A percentile compares a stretch with the other conserved stretches of the same genome.
phyloP scores from a whole-genome alignment of 2,797 vertebrate genomes.

The Enteromius thamalakanensis region DNA sequence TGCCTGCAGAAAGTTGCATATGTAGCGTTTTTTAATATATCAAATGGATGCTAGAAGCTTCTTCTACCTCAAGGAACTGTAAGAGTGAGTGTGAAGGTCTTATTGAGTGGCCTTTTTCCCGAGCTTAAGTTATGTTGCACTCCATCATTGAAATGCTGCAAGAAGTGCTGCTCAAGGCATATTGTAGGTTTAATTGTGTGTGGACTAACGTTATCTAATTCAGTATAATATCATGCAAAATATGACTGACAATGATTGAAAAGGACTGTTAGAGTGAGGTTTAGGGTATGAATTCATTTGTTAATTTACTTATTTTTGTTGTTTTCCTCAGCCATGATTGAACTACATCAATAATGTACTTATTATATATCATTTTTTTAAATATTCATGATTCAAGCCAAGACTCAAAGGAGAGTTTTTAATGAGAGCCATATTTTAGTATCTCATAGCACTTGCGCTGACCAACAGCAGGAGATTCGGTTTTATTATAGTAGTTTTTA shows the following conservation, averaged over 20 bases:
- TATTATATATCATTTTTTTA: neutral
- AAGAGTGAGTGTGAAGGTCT: neutral
- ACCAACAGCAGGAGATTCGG: neutral
- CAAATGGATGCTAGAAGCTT: neutral
- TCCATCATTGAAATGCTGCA: neutral
- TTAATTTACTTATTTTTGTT: neutral
- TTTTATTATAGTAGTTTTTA: slow-evolving; percentile 3
- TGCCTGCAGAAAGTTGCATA: neutral
- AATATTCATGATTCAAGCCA: neutral
- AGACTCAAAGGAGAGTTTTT: neutral
- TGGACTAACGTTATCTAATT: neutral
- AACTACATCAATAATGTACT: neutral
- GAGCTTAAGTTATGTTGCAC: neutral
- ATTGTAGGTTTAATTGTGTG: neutral
- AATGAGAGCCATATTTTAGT: neutral
- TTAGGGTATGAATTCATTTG: neutral
- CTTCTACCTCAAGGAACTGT: neutral
- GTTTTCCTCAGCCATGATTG: neutral
- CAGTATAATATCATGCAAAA: neutral
- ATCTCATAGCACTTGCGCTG: neutral
- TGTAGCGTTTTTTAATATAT: neutral
- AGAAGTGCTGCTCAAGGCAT: neutral
- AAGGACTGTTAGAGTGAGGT: neutral
- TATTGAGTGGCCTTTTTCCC: neutral
- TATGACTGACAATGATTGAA: neutral